Evolutionary conservation across 2,797 vertebrate species (phyloP), one percentile per base, ranked within the genome.

Genomic region (Enteromius treurensis): DNA sequence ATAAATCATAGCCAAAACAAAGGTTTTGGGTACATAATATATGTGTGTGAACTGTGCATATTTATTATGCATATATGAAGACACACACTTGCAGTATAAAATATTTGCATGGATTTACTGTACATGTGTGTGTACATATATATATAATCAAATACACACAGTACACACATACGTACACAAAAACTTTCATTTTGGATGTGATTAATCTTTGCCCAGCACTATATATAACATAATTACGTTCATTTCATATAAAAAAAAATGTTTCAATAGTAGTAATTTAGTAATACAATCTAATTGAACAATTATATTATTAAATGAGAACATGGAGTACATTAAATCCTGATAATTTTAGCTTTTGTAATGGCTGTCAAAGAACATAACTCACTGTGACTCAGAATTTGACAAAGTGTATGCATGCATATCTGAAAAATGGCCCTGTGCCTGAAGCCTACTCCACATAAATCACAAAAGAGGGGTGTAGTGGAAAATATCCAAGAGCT

Each of bases 401-500:
- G 55, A 64, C 23, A 23, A 68, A 82, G 64, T 79, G 42, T 51
- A 67, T 76, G 17, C 10, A 42, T 82, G 23, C 73, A 69, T 47
- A 55, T 58, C 29, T 83, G 62, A 84, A 79, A 85, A 78, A 79
- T 67, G 73, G 23, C 23, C 60, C 26, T 55, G 64, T 45, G 65
- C 32, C 81, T 55, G 40, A 79, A 82, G n/a, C 80, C 42, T 29
- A 60, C 55, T 49, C 13, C 55, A 80, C 64, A 85, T 82, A 62
- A 85, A 88, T 82, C 76, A 85, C 70, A 79, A 55, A 71, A 80
- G 64, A 71, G 73, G 29, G 65, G 67, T 81, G 79, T 78, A 77
- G 53, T 78, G 75, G 82, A 83, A 83, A 83, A 60, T 32, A 42
- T 78, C 67, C 53, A 71, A 62, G 53, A 83, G 71, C 76, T 80